Base-by-base conservation (phyloP, 2,113 vertebrate genomes). In the Paradisaea rubra region DNA sequence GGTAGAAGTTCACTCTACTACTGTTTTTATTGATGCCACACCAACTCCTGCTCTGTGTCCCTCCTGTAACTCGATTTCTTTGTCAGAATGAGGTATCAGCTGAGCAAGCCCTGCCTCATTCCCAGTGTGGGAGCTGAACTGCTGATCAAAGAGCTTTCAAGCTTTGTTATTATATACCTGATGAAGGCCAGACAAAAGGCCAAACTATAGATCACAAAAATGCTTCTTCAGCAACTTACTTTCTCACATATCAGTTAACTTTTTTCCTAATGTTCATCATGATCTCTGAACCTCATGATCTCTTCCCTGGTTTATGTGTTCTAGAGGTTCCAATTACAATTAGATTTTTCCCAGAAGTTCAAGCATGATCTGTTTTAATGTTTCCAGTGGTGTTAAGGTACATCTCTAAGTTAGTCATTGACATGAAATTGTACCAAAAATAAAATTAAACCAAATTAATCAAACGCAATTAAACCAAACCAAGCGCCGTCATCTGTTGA, bases 11-110 rank as follows among this genome's bases (percentile, higher is more conserved):
- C 81, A 65, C 35, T 66, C 81, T 77, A 17, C 25, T 89, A 35
- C 71, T 83, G 64, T 71, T 96, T 60, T 52, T 37, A 89, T 30
- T 57, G 27, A 65, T 78, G 37, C 56, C 47, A 81, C 73, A 79
- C 15, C 12, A 24, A 37, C 56, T 60, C 66, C 78, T 89, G 53
- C 42, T 81, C 60, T 65, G 4, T 53, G 80, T 70, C 72, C 80
- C 41, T 50, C 65, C 57, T 35, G 22, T 60, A 70, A 87, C 59
- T 68, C 85, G 50, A 15, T 85, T 47, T 76, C 64, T 82, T 70
- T 69, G 70, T 82, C 93, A 89, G 88, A 91, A 90, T 11, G 70
- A 93, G 47, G 61, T 77, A 81, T 92, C 86, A 93, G 86, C 66
- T 89, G 86, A 95, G 78, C 81, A 85, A 85, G 74, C 71, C 52